phyloP scores from a whole-genome alignment of 2,113 vertebrate species.

The Geococcyx californianus region DNA sequence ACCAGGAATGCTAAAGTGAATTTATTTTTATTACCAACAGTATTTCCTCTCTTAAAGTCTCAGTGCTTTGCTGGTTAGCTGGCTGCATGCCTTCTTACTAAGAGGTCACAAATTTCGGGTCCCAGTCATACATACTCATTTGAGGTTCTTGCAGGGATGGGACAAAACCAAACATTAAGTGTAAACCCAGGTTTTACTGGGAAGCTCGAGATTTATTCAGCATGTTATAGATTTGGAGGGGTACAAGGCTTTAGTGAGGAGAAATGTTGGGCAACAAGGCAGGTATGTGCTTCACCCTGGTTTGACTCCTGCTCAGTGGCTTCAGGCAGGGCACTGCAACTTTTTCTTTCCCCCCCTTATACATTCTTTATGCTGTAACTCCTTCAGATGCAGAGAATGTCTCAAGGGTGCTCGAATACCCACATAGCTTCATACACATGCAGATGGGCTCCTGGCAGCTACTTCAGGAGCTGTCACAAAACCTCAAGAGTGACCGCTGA shows the following conservation, averaged over 20 bases:
- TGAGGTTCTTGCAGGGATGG: rapidly evolving
- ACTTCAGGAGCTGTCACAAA: neutral
- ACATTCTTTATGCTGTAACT: neutral
- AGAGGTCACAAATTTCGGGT: rapidly evolving
- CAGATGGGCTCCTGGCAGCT: neutral
- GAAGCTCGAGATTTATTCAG: neutral
- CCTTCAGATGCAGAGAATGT: neutral
- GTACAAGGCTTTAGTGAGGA: neutral
- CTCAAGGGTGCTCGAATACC: rapidly evolving
- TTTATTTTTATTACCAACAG: neutral
- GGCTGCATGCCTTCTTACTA: neutral
- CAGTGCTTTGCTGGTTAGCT: neutral
- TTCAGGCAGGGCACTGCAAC: neutral
- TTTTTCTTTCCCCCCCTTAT: neutral
- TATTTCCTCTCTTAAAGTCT: neutral
- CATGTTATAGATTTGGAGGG: neutral
- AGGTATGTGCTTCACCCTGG: neutral
- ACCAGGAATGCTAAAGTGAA: neutral
- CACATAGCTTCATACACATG: too few species aligned
- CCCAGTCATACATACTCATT: neutral
- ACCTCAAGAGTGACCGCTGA: neutral
- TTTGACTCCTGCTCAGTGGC: neutral
- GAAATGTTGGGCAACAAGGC: neutral
- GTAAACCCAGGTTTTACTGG: neutral
- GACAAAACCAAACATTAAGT: neutral